A percentile compares a stretch with the other conserved stretches of the same genome.
These are phyloP conservation scores for Rhaphigaster nebulosa DNA, from an alignment of 2,888 invertebrate species.

Conservation along the genomic window DNA sequence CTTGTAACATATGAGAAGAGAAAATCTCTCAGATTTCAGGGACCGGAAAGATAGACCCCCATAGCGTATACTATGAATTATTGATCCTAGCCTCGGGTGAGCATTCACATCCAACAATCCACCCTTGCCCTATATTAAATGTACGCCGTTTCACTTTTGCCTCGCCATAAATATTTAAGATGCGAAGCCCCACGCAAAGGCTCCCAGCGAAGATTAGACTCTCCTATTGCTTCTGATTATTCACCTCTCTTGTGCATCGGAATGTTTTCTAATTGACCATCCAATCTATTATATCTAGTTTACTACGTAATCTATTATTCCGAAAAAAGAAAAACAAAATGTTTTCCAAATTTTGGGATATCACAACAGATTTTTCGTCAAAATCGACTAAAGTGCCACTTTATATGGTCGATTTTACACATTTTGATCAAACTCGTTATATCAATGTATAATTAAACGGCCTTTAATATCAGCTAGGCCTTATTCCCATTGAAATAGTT, in stretches of 20 bases:
- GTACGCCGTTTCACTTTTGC: conserved; percentile 23
- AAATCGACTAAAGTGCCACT: too few relatives aligned
- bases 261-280: not conserved
- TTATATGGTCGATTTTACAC: too few relatives aligned
- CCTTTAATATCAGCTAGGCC: too few relatives aligned
- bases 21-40: not conserved
- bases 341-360: too few relatives aligned
- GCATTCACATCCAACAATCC: not conserved
- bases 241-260: not conserved
- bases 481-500: too few relatives aligned
- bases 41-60: not conserved
- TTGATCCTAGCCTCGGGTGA: conserved; percentile 39
- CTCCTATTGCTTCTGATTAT: not conserved
- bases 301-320: too few relatives aligned
- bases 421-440: too few relatives aligned
- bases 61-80: conserved; percentile 35
- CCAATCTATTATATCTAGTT: not conserved
- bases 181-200: not conserved
- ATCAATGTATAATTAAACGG: too few relatives aligned
- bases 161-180: conserved; percentile 12
- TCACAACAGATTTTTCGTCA: too few relatives aligned
- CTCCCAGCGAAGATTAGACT: not conserved
- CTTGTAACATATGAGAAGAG: not conserved
- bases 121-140: conserved; percentile 41
- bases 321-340: too few relatives aligned